Percentiles rank a stretch among this genome's conserved stretches.
phyloP scores from a whole-genome alignment of 1,140 invertebrate species.

The Eulimnadia texana region DNA sequence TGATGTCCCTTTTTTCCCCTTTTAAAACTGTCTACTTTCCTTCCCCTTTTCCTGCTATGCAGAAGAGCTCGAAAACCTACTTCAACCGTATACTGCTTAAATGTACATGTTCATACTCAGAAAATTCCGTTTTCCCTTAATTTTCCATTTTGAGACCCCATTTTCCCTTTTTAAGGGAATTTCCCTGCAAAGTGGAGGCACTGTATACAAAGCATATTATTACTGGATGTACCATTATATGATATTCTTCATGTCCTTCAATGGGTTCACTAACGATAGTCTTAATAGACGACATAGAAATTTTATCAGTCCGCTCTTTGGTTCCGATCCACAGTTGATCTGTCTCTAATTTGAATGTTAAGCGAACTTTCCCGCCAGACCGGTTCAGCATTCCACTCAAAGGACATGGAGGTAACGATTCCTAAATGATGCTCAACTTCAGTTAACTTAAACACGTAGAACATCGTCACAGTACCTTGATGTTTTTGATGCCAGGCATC shows the following conservation, averaged over 20 bases:
- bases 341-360: constrained; percentile 83
- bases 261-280: constrained; percentile 69
- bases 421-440: constrained; percentile 34
- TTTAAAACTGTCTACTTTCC: too few species aligned
- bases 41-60: too few species aligned
- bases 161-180: too few species aligned
- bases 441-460: constrained; percentile 2
- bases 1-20: too few species aligned
- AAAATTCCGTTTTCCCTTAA: too few species aligned
- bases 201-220: constrained; percentile 7
- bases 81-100: too few species aligned
- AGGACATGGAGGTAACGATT: constrained; percentile 64
- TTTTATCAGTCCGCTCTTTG: constrained; percentile 84
- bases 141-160: too few species aligned
- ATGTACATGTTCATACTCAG: too few species aligned
- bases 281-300: constrained; percentile 81
- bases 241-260: constrained; percentile 80
- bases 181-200: too few species aligned
- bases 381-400: constrained; percentile 79
- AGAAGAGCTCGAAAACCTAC: constrained; percentile 10
- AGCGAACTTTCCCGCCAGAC: constrained; percentile 75
- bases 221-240: constrained; percentile 59
- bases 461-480: constrained; percentile 39
- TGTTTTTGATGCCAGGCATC: constrained; percentile 70
- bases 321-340: constrained; percentile 89